phyloP scores from a whole-genome alignment of 2,888 invertebrate genomes.

The Panorpa germanica region DNA sequence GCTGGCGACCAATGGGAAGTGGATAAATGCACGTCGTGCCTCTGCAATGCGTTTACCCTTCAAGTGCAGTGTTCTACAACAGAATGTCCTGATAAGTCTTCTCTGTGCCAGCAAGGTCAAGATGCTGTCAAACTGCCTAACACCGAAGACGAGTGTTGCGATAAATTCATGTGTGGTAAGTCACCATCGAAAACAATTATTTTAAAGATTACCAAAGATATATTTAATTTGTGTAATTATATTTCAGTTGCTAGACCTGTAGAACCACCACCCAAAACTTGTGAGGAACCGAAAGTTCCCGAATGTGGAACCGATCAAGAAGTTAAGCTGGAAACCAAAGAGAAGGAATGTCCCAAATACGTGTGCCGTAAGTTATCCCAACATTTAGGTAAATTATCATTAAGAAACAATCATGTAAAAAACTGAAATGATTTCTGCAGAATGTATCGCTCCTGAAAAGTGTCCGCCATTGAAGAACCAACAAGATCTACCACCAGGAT shows the following conservation, averaged over 20 bases:
- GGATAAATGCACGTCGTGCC: slow-evolving; percentile 55
- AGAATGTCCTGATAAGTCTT: slow-evolving; percentile 31
- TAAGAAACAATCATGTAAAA: neutral
- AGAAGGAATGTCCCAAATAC: slow-evolving; percentile 50
- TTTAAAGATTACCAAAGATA: neutral
- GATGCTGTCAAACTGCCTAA: slow-evolving; percentile 30
- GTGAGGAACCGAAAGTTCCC: slow-evolving; percentile 46
- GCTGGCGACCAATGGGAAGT: slow-evolving; percentile 42
- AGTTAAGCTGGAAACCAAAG: slow-evolving; percentile 40
- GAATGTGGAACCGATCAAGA: slow-evolving; percentile 52
- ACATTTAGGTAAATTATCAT: slow-evolving; percentile 6
- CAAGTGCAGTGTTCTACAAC: slow-evolving; percentile 41
- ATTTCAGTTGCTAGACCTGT: slow-evolving; percentile 15
- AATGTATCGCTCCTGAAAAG: slow-evolving; percentile 52
- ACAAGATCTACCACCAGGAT: slow-evolving; percentile 37
- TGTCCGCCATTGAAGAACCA: slow-evolving; percentile 32
- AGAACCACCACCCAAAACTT: slow-evolving; percentile 24
- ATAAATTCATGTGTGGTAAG: slow-evolving; percentile 46
- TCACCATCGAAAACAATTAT: slow-evolving; percentile 9
- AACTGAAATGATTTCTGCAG: slow-evolving; percentile 22
- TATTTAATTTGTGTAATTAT: slow-evolving; percentile 12
- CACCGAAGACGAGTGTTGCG: slow-evolving; percentile 44
- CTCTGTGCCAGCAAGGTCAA: slow-evolving; percentile 39
- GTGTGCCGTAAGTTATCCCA: slow-evolving; percentile 40
- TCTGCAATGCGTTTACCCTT: slow-evolving; percentile 35